A percentile compares a stretch with the other conserved stretches of the same genome.
These are phyloP conservation scores for Anoplophora glabripennis DNA, from an alignment of 1,140 invertebrate genomes.

Conservation along the genomic window DNA sequence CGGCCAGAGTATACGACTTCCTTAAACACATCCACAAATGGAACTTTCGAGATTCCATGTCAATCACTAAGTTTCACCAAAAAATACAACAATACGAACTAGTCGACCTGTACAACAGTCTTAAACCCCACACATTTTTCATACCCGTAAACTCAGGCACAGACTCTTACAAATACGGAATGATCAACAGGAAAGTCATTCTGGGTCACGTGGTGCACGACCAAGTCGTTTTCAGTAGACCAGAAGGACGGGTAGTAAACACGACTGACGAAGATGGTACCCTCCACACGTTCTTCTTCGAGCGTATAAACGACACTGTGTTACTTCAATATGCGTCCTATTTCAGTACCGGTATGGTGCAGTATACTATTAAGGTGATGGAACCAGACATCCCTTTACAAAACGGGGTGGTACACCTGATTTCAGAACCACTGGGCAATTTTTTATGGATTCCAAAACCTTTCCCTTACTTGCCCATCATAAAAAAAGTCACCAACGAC, in stretches of 20 bases:
- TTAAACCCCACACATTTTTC: slow-evolving; percentile 74
- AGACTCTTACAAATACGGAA: slow-evolving; percentile 34
- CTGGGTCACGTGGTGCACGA: slow-evolving; percentile 82
- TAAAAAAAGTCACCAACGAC: slow-evolving; percentile 28
- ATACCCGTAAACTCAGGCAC: slow-evolving; percentile 82
- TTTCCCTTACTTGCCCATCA: slow-evolving; percentile 30
- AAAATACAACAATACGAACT: slow-evolving; percentile 18
- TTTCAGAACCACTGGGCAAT: slow-evolving; percentile 53
- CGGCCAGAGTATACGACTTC: slow-evolving; percentile 61
- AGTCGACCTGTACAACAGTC: no score
- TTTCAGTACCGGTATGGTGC: not conserved
- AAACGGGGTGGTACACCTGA: slow-evolving; percentile 88
- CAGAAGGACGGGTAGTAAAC: slow-evolving; percentile 64
- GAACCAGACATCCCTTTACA: slow-evolving; percentile 83
- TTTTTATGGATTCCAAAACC: slow-evolving; percentile 19
- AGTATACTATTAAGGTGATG: slow-evolving; percentile 46
- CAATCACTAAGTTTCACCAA: slow-evolving; percentile 11
- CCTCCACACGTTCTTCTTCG: slow-evolving; percentile 68
- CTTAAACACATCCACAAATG: slow-evolving; percentile 53
- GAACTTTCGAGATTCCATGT: slow-evolving; percentile 5
- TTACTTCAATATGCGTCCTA: slow-evolving; percentile 63
- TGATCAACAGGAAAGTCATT: slow-evolving; percentile 76
- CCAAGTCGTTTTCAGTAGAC: slow-evolving; percentile 77
- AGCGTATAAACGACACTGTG: slow-evolving; percentile 54
- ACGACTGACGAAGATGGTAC: slow-evolving; percentile 74